phyloP scores from a whole-genome alignment of 2,888 invertebrate species.

The Dermolepida albohirtum region DNA sequence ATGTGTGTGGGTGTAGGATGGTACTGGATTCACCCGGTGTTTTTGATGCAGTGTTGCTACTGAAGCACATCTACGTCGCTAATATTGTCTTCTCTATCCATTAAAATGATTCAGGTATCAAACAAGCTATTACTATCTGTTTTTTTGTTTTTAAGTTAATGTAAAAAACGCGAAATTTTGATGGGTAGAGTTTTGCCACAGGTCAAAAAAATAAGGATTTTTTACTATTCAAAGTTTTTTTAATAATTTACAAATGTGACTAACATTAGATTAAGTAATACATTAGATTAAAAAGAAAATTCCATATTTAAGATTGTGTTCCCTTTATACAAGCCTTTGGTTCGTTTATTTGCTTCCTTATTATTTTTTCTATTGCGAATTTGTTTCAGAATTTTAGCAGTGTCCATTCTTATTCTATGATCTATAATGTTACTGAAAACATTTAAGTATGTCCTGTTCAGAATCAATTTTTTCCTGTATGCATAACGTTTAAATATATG shows the following conservation, averaged over 20 bases:
- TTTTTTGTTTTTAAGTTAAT: too few species aligned
- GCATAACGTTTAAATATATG: too few species aligned
- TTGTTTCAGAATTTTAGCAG: constrained; percentile 50
- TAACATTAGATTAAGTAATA: constrained; percentile 62
- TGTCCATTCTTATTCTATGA: constrained; percentile 54
- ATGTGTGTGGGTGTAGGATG: constrained; percentile 65
- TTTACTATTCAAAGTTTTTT: constrained; percentile 41
- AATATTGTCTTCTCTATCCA: constrained; percentile 56
- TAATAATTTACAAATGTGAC: constrained; percentile 55
- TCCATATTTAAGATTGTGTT: constrained; percentile 45
- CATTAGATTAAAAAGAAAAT: constrained; percentile 45
- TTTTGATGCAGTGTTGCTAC: constrained; percentile 65
- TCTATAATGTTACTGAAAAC: background rate
- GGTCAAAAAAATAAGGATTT: constrained; percentile 58
- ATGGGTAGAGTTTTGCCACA: constrained; percentile 59
- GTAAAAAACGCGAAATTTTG: constrained; percentile 48
- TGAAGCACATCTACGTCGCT: constrained; percentile 65
- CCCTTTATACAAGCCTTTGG: constrained; percentile 6
- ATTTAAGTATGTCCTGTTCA: too few species aligned
- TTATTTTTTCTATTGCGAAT: constrained; percentile 42
- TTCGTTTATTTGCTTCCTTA: background rate
- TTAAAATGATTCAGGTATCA: constrained; percentile 46
- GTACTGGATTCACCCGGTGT: constrained; percentile 65
- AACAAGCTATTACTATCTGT: constrained; percentile 12
- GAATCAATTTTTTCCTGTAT: too few species aligned